A percentile compares a stretch with the other conserved stretches of the same genome.
phyloP scores from a whole-genome alignment of 2,888 invertebrate genomes.

The Gortyna flavago region DNA sequence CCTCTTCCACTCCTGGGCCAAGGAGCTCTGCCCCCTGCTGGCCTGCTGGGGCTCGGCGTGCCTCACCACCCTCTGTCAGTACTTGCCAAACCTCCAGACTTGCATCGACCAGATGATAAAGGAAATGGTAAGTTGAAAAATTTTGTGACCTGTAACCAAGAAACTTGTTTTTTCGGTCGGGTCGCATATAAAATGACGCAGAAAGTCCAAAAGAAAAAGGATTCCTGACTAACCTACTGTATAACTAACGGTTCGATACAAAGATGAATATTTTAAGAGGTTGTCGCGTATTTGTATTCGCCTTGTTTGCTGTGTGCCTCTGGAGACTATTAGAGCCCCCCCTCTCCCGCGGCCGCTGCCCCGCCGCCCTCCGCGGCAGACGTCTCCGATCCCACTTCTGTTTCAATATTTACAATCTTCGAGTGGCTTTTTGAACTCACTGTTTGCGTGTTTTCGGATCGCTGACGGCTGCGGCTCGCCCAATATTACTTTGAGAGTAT shows the following conservation, averaged over 20 bases:
- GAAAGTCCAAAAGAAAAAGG: conserved; percentile 37
- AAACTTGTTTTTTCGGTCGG: conserved; percentile 18
- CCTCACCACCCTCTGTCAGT: conserved; percentile 94
- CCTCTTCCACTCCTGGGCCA: conserved; percentile 91
- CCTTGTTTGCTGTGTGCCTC: conserved; percentile 88
- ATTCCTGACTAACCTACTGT: conserved; percentile 61
- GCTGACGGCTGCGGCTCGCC: conserved; percentile 86
- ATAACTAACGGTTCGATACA: conserved; percentile 79
- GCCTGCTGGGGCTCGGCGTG: conserved; percentile 92
- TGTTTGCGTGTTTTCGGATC: conserved; percentile 90
- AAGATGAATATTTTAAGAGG: conserved; percentile 86
- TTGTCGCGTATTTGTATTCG: conserved; percentile 83
- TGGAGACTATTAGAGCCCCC: conserved; percentile 88
- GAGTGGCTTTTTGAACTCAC: conserved; percentile 89
- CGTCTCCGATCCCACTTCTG: conserved; percentile 89
- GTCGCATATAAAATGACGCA: conserved; percentile 42
- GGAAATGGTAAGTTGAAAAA: conserved; percentile 92
- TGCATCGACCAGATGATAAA: conserved; percentile 94
- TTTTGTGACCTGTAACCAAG: background rate
- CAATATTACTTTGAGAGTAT: conserved; percentile 88
- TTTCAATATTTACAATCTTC: conserved; percentile 90
- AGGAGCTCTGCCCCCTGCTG: conserved; percentile 89
- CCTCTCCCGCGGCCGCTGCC: conserved; percentile 60
- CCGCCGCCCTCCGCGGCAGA: conserved; percentile 76
- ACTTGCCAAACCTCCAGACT: conserved; percentile 94